Evolutionary conservation across 2,797 vertebrate species (phyloP).

Genomic region (Intellagama lesueurii): DNA sequence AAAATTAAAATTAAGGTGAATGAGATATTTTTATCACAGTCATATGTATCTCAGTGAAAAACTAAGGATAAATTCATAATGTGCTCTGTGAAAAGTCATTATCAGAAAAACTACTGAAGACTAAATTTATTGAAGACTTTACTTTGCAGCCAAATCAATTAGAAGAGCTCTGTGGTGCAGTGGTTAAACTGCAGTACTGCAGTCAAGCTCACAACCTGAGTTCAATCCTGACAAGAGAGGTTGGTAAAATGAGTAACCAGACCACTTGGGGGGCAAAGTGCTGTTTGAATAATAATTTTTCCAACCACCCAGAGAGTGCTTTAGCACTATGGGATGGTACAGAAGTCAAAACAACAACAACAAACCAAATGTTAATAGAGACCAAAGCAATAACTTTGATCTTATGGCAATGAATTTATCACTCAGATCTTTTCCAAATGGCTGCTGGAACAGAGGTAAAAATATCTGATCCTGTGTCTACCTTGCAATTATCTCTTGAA

Average conservation of each 20-base stretch:
- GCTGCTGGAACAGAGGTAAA: too few species aligned
- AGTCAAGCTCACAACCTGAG: too few species aligned
- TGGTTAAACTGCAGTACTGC: too few species aligned
- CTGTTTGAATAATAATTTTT: too few species aligned
- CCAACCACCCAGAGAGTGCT: too few species aligned
- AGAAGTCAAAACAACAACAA: too few species aligned
- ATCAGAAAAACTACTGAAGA: neutral
- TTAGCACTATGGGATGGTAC: too few species aligned
- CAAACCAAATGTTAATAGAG: too few species aligned
- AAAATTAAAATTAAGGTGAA: conserved; percentile 35
- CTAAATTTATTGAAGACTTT: neutral
- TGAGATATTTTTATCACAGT: neutral
- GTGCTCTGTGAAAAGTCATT: neutral
- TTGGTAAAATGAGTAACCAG: too few species aligned
- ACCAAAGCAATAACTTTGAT: neutral
- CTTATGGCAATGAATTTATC: neutral
- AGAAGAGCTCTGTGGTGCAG: neutral
- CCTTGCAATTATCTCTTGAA: neutral
- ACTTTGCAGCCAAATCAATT: neutral
- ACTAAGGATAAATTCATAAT: conserved; percentile 4
- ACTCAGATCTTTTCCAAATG: neutral
- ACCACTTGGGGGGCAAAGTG: too few species aligned
- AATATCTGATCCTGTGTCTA: neutral
- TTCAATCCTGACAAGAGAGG: too few species aligned
- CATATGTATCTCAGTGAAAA: conserved; percentile 1